Conservation (phyloP, 2,888 invertebrate genomes). For the Girardia tigrina region DNA sequence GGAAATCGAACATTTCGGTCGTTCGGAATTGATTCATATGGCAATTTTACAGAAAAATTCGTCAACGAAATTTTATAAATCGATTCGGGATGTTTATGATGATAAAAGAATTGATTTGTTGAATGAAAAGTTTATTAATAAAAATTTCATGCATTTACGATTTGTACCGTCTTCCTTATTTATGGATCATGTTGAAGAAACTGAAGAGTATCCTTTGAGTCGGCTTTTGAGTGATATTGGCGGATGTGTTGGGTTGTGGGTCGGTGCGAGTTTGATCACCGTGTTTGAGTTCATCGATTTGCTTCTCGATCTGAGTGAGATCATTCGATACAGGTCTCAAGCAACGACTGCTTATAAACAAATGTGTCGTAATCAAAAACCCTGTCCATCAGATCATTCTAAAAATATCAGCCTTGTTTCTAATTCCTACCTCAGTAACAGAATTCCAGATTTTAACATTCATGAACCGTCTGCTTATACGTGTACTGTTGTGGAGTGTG, state of each 20-base stretch:
- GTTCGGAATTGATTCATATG: conserved; percentile 21
- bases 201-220: conserved; percentile 37
- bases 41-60: neutral
- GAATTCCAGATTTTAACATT: neutral
- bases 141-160: conserved; percentile 36
- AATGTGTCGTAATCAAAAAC: neutral
- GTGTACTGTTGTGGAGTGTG: neutral
- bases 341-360: neutral
- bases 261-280: conserved; percentile 37
- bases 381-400: neutral
- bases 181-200: conserved; percentile 34
- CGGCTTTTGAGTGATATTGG: conserved; percentile 37
- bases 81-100: neutral
- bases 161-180: conserved; percentile 36
- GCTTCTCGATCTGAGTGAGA: conserved; percentile 33
- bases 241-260: conserved; percentile 37
- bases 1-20: conserved; percentile 31
- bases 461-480: neutral
- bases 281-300: conserved; percentile 36
- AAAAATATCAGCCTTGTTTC: neutral
- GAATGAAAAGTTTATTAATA: conserved; percentile 35
- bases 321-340: neutral
- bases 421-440: neutral
- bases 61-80: neutral
- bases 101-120: conserved; percentile 29